These are phyloP conservation scores for Nasua narica DNA, from an alignment of 2,797 vertebrate genomes.

Conservation along the genomic window DNA sequence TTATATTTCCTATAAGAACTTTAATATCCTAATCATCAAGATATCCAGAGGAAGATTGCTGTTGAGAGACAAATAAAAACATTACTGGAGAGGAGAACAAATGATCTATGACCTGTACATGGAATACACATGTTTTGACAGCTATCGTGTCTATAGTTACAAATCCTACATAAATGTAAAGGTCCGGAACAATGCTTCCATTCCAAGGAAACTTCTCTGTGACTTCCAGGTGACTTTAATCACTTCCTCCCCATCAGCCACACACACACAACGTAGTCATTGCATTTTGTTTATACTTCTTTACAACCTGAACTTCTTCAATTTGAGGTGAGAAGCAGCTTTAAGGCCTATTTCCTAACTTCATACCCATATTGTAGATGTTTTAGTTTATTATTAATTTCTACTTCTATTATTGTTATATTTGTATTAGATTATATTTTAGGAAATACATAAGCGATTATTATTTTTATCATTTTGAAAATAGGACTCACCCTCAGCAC, in stretches of 20 bases:
- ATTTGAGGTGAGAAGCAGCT: neutral
- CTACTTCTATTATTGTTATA: neutral
- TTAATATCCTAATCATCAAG: neutral
- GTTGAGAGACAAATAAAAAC: neutral
- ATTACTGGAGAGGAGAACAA: neutral
- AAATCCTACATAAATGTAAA: neutral
- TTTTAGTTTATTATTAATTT: neutral
- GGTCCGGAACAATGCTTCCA: neutral
- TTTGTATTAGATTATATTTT: neutral
- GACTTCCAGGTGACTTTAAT: neutral
- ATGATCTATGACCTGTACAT: neutral
- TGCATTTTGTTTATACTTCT: neutral
- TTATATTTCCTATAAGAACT: neutral
- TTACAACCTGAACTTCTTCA: neutral
- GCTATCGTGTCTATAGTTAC: fast-evolving
- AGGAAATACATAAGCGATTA: neutral
- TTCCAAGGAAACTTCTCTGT: neutral
- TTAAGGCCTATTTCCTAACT: fast-evolving
- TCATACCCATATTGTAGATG: fast-evolving
- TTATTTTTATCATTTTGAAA: neutral
- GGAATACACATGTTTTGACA: neutral
- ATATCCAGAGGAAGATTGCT: neutral
- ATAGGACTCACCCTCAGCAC: neutral
- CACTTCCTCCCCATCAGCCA: neutral
- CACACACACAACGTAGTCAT: neutral